These are phyloP conservation scores for Campoplex nolae DNA, from an alignment of 2,888 invertebrate species.

Conservation along the genomic window DNA sequence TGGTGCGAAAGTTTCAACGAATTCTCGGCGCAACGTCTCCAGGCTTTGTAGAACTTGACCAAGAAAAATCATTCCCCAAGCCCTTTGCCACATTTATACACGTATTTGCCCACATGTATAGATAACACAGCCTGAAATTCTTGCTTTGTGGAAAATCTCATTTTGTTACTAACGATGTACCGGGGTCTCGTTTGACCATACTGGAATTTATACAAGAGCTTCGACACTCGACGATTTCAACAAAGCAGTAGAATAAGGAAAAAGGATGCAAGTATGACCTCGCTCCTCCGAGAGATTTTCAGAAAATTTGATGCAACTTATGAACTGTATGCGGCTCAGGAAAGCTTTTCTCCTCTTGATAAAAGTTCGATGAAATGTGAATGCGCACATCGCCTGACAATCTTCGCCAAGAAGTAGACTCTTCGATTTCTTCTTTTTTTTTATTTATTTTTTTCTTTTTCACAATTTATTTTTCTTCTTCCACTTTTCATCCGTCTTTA, in stretches of 20 bases:
- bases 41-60: slow-evolving; percentile 61
- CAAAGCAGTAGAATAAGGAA: slow-evolving; percentile 22
- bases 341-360: slow-evolving; percentile 29
- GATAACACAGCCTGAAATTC: not conserved
- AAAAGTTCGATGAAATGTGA: slow-evolving; percentile 55
- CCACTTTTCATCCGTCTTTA: slow-evolving; percentile 7
- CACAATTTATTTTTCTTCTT: slow-evolving; percentile 3
- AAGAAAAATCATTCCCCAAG: slow-evolving; percentile 31
- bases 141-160: slow-evolving; percentile 18
- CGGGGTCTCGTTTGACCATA: slow-evolving; percentile 29
- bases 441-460: slow-evolving; percentile 15
- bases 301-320: slow-evolving; percentile 48
- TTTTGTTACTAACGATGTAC: slow-evolving; percentile 46
- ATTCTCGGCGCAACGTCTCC: slow-evolving; percentile 58
- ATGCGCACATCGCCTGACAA: slow-evolving; percentile 32
- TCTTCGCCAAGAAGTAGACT: slow-evolving; percentile 32
- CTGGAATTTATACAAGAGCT: slow-evolving; percentile 56
- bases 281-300: slow-evolving; percentile 44
- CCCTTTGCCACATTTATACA: not conserved
- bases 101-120: slow-evolving; percentile 11
- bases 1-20: slow-evolving; percentile 62
- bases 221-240: slow-evolving; percentile 24
- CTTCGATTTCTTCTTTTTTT: slow-evolving; percentile 21
- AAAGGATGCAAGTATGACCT: not conserved
- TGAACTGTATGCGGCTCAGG: slow-evolving; percentile 23